Base-by-base conservation (phyloP, 2,113 vertebrate genomes). In the Pandion haliaetus region DNA sequence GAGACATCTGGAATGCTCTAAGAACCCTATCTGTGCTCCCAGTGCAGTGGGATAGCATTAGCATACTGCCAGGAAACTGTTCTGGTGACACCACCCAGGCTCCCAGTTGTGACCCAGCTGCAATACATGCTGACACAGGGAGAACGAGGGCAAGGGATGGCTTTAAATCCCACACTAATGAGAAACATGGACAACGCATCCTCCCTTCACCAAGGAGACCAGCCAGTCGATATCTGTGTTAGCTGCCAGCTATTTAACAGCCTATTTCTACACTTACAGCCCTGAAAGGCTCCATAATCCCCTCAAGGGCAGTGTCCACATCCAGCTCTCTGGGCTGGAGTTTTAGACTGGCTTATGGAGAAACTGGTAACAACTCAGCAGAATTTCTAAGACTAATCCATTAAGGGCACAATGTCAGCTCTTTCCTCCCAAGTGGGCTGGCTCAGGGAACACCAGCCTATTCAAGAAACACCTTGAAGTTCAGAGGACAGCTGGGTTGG, bases 311-410 rank as follows among this genome's bases (percentile, higher is more conserved):
- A 95, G 85, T 4, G 38, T 42, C 72, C 87, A 50, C 54, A 79
- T 26, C 45, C 86, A 92, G 32, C 44, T 88, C 45, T 50, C 77
- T 4, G 4, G 63, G 47, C 54, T 89, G 74, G 58, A 90, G 62
- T 93, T 95, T 90, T 52, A 91, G 73, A 69, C 16, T 73, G 95
- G 95, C 91, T 97, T 95, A 97, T 3, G 34, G 66, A 45, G 42
- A 91, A 95, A 78, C 78, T 45, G n/a, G 81, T 36, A 87, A 79
- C 49, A 70, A 72, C 94, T 97, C 91, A 97, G 83, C 44, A 61
- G 69, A 95, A 89, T 95, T 87, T 82, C 44, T 94, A 80, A 92
- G 67, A 65, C 90, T 97, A 93, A 95, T 94, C 93, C 87, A 90
- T 24, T 47, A 52, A 65, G 34, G 70, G 61, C 49, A 86, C 82